phyloP scores from a whole-genome alignment of 1,140 invertebrate genomes.

The Drosophila hydei region DNA sequence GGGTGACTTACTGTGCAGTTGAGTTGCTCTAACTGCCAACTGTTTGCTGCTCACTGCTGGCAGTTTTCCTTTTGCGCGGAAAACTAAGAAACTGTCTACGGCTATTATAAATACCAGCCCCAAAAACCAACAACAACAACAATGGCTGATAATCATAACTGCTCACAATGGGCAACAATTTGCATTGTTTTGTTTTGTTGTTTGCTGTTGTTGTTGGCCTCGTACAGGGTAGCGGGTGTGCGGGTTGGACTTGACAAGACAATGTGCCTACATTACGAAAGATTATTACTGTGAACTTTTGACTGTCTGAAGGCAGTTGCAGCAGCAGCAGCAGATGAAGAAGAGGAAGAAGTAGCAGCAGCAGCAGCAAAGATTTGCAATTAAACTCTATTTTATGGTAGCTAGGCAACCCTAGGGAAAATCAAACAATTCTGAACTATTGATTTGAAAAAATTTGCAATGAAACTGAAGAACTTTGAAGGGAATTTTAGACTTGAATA shows the following conservation, averaged over 20 bases:
- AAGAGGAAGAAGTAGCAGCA: not conserved
- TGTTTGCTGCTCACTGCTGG: constrained; percentile 12
- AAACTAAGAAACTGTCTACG: constrained; percentile 1
- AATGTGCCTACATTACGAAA: constrained; percentile 50
- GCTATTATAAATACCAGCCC: constrained; percentile 29
- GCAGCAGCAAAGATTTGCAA: not conserved
- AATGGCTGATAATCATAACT: constrained; percentile 78
- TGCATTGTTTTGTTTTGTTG: constrained; percentile 35
- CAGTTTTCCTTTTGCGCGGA: not conserved
- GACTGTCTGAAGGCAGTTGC: constrained; percentile 22
- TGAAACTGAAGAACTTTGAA: too few species aligned
- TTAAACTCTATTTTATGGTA: not conserved
- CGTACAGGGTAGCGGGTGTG: not conserved
- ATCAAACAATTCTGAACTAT: too few species aligned
- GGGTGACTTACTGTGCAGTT: constrained; percentile 53
- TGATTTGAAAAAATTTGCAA: too few species aligned
- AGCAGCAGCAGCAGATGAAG: not conserved
- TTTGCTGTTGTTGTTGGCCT: not conserved
- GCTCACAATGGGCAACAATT: constrained; percentile 65
- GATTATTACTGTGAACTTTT: constrained; percentile 52
- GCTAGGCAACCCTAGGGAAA: not conserved
- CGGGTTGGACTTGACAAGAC: constrained; percentile 16
- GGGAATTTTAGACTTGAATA: too few species aligned
- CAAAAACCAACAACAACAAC: constrained; percentile 46
- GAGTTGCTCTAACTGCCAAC: constrained; percentile 26